These are phyloP conservation scores for Oscheius sp. DNA, from an alignment of 2,888 invertebrate species.

Conservation along the genomic window DNA sequence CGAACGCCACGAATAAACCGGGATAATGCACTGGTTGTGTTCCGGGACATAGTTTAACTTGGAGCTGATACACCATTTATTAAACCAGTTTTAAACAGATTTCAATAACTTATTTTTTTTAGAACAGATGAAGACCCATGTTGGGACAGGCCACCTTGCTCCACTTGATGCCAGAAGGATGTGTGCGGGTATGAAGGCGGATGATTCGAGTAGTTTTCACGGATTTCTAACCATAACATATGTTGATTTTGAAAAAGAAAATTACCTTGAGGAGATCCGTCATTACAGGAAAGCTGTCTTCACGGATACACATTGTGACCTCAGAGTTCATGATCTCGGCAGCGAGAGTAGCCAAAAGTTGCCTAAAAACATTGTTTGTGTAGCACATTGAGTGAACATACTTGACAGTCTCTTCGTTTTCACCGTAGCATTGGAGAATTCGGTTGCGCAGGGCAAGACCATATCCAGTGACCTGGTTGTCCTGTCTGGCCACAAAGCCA, in stretches of 20 bases:
- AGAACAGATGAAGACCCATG: conserved; percentile 69
- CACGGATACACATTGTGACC: conserved; percentile 45
- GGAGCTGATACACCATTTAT: conserved; percentile 24
- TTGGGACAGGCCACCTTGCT: conserved; percentile 61
- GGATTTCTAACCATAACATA: conserved; percentile 7
- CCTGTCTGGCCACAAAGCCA: conserved; percentile 21
- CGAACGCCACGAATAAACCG: conserved; percentile 1
- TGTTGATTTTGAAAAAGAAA: background rate
- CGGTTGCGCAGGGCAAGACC: conserved; percentile 55
- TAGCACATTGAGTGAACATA: background rate
- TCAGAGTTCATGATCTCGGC: conserved; percentile 43
- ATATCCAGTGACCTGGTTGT: conserved; percentile 63
- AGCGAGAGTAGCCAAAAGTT: conserved; percentile 47
- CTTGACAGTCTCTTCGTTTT: conserved; percentile 56
- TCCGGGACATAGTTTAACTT: background rate
- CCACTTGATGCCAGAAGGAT: conserved; percentile 66
- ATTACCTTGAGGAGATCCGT: conserved; percentile 42
- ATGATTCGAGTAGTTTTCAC: conserved; percentile 35
- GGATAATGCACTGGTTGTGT: background rate
- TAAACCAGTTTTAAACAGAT: conserved; percentile 18
- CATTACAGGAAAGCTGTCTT: conserved; percentile 39
- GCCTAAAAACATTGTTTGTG: conserved; percentile 39
- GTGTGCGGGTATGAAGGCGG: conserved; percentile 67
- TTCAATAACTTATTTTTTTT: conserved; percentile 27
- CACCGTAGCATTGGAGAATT: conserved; percentile 69